Evolutionary conservation across 1,140 invertebrate species (phyloP).

Genomic region (Geopemphigus sp.): DNA sequence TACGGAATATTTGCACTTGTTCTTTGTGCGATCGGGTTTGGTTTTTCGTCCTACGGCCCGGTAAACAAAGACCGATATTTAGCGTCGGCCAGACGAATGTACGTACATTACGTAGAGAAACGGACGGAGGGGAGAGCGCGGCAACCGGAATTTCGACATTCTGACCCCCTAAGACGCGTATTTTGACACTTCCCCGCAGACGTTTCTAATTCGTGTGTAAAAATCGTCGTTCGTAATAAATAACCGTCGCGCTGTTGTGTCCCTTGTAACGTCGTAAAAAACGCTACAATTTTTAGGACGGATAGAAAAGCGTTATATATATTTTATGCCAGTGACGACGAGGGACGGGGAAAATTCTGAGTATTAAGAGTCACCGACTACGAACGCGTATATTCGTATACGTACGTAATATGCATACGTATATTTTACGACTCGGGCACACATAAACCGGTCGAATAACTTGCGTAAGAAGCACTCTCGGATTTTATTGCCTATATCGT

Average conservation of each 20-base stretch:
- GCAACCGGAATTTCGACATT: constrained; percentile 45
- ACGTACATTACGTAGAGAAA: no score
- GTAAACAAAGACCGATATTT: constrained; percentile 27
- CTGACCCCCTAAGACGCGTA: not conserved
- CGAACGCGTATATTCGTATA: no score
- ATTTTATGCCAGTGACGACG: no score
- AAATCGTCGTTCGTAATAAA: not conserved
- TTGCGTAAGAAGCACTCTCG: constrained; percentile 33
- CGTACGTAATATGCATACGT: not conserved
- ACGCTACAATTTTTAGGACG: not conserved
- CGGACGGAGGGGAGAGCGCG: not conserved
- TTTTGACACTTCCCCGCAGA: not conserved
- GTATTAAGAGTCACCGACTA: no score
- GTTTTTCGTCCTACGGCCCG: not conserved
- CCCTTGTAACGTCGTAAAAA: not conserved
- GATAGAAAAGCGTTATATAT: not conserved
- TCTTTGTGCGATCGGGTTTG: constrained; percentile 1
- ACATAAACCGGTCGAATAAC: constrained; percentile 43
- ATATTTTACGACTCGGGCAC: constrained; percentile 32
- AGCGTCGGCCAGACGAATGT: not conserved
- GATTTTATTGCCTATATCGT: constrained; percentile 32
- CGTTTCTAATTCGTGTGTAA: constrained; percentile 8
- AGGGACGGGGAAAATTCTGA: constrained; percentile 4
- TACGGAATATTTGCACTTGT: constrained; percentile 39
- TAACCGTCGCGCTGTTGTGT: no score